phyloP scores from a whole-genome alignment of 2,113 vertebrate genomes.

The Camelus dromedarius region DNA sequence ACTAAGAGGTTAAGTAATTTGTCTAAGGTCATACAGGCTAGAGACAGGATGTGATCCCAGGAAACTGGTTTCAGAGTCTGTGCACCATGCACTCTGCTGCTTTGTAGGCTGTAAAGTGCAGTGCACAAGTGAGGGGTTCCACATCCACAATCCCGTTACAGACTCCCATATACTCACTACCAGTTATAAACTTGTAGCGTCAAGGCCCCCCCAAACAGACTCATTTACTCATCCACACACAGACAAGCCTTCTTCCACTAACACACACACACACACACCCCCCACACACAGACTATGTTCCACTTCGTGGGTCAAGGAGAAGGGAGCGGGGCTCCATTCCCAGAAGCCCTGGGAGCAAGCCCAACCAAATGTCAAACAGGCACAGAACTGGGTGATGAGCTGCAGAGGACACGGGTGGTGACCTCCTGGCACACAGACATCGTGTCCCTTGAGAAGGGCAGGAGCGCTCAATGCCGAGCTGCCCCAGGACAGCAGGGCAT shows the following conservation, averaged over 20 bases:
- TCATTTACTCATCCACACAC: neutral
- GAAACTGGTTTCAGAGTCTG: neutral
- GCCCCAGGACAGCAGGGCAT: neutral
- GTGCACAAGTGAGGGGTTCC: neutral
- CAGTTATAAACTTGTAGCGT: neutral
- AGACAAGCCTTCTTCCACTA: neutral
- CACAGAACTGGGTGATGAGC: too few species aligned
- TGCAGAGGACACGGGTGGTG: neutral
- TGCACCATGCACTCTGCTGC: neutral
- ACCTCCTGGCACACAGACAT: neutral
- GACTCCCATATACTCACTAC: neutral
- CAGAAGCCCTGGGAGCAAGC: neutral
- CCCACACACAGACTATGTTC: neutral
- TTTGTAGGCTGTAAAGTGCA: neutral
- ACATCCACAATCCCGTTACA: neutral
- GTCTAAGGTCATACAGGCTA: neutral
- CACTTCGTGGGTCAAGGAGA: neutral
- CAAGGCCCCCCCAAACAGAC: fast-evolving
- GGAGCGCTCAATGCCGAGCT: too few species aligned
- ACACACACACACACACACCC: neutral
- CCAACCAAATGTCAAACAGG: neutral
- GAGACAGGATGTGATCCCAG: neutral
- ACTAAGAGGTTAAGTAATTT: neutral
- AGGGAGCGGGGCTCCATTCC: neutral
- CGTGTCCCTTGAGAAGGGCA: neutral